phyloP scores from a whole-genome alignment of 2,797 vertebrate species.

The Apogon hyalosoma region DNA sequence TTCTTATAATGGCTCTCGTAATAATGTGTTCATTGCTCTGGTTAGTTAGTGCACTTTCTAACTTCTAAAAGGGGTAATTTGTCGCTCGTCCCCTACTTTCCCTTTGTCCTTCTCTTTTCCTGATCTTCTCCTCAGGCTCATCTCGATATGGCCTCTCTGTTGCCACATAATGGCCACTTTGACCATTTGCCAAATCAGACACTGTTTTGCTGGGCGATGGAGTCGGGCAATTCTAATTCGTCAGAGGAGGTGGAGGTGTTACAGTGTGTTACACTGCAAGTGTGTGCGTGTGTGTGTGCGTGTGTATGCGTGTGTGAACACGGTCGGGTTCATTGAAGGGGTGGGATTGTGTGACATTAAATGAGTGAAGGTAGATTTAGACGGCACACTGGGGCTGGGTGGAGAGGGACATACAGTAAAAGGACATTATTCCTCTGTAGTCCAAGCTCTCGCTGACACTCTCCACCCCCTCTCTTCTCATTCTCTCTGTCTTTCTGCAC shows the following conservation, averaged over 20 bases:
- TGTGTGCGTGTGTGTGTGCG: constrained; percentile 35
- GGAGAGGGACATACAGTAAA: constrained; percentile 86
- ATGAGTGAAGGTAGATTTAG: constrained; percentile 73
- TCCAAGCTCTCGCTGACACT: constrained; percentile 54
- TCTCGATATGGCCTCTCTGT: constrained; percentile 88
- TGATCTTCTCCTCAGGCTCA: constrained; percentile 81
- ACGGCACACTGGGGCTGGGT: constrained; percentile 53
- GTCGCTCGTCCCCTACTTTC: constrained; percentile 67
- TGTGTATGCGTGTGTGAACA: constrained; percentile 65
- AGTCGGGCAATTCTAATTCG: constrained; percentile 88
- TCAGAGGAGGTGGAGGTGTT: constrained; percentile 77
- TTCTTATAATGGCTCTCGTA: constrained; percentile 78
- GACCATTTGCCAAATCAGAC: constrained; percentile 90
- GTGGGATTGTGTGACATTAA: constrained; percentile 72
- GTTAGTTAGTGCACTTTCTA: constrained; percentile 81
- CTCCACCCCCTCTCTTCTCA: constrained; percentile 46
- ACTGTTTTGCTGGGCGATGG: constrained; percentile 87
- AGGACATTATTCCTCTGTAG: constrained; percentile 86
- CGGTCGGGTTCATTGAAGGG: constrained; percentile 62
- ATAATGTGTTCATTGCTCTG: constrained; percentile 74
- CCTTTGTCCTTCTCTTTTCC: constrained; percentile 53
- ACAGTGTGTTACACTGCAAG: constrained; percentile 73
- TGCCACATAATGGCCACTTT: constrained; percentile 89
- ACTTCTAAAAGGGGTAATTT: constrained; percentile 80
- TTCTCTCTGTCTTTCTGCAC: constrained; percentile 76